A percentile compares a stretch with the other conserved stretches of the same genome.
These are phyloP conservation scores for Lasioglossum baleicum DNA, from an alignment of 1,140 invertebrate species.

Conservation along the genomic window DNA sequence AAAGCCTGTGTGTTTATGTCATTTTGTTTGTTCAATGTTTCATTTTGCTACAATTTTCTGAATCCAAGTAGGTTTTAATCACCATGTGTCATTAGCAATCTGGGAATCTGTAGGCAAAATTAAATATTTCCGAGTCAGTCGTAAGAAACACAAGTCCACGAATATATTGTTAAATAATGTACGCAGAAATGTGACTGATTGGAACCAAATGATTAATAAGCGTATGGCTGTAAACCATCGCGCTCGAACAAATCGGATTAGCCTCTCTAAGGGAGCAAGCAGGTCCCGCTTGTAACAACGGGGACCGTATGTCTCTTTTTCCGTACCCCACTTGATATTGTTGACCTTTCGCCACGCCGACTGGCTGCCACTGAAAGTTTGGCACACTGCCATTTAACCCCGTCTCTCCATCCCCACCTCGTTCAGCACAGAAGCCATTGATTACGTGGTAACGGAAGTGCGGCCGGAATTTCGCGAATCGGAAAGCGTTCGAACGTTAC, in stretches of 20 bases:
- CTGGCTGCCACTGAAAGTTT: conserved; percentile 47
- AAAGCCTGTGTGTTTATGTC: too few relatives aligned
- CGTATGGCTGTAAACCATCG: too few relatives aligned
- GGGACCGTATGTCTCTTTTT: conserved; percentile 33
- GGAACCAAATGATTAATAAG: too few relatives aligned
- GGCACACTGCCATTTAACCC: conserved; percentile 54
- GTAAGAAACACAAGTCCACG: too few relatives aligned
- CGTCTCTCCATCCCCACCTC: neutral
- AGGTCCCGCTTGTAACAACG: neutral
- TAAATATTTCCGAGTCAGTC: too few relatives aligned
- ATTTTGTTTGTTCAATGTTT: too few relatives aligned
- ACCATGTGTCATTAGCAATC: too few relatives aligned
- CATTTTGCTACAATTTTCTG: too few relatives aligned
- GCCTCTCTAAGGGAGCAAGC: neutral
- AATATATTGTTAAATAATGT: too few relatives aligned
- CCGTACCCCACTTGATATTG: conserved; percentile 33
- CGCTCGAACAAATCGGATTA: neutral
- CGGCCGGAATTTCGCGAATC: conserved; percentile 51
- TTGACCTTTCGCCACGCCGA: conserved; percentile 42
- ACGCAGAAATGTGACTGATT: too few relatives aligned
- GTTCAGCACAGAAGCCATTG: conserved; percentile 41
- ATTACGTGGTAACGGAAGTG: conserved; percentile 56
- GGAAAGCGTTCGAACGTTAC: neutral
- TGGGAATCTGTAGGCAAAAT: too few relatives aligned
- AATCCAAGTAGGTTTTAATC: too few relatives aligned